Conservation (phyloP, 35 echinoderm and acorn worm genomes). For the Hemicentrotus pulcherrimus region DNA sequence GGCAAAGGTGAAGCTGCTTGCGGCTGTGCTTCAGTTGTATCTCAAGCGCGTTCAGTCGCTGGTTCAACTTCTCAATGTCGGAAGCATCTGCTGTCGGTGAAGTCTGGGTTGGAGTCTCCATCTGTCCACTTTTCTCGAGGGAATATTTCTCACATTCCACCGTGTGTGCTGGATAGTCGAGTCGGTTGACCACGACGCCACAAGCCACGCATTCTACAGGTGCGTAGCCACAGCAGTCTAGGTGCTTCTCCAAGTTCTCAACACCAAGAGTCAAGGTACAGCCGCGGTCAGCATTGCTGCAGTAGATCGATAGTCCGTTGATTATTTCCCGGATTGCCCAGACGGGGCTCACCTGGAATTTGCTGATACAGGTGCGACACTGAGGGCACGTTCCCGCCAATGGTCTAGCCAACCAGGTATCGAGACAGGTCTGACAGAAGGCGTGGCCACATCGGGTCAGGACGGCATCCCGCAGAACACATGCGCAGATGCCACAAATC, state of each 20-base stretch:
- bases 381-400: conserved; percentile 78
- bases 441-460: conserved; percentile 84
- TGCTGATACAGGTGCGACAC: conserved; percentile 67
- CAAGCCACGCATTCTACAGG: conserved; percentile 73
- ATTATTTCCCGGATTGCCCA: conserved; percentile 87
- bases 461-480: conserved; percentile 79
- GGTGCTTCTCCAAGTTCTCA: conserved; percentile 67
- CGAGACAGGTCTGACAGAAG: conserved; percentile 82
- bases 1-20: conserved; percentile 77
- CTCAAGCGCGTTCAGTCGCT: conserved; percentile 57
- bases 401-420: conserved; percentile 85
- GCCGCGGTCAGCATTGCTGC: conserved; percentile 72
- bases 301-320: conserved; percentile 76
- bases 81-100: background rate
- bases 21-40: conserved; percentile 81
- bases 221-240: conserved; percentile 72
- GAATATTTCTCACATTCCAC: conserved; percentile 55
- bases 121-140: background rate
- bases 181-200: conserved; percentile 56
- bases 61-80: conserved; percentile 51
- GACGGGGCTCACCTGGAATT: conserved; percentile 73
- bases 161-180: conserved; percentile 69
- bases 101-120: background rate
- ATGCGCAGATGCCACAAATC: conserved; percentile 87
- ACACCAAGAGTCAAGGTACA: conserved; percentile 70